These are phyloP conservation scores for Lasioglossum figueresi DNA, from an alignment of 2,888 invertebrate genomes.

Conservation along the genomic window DNA sequence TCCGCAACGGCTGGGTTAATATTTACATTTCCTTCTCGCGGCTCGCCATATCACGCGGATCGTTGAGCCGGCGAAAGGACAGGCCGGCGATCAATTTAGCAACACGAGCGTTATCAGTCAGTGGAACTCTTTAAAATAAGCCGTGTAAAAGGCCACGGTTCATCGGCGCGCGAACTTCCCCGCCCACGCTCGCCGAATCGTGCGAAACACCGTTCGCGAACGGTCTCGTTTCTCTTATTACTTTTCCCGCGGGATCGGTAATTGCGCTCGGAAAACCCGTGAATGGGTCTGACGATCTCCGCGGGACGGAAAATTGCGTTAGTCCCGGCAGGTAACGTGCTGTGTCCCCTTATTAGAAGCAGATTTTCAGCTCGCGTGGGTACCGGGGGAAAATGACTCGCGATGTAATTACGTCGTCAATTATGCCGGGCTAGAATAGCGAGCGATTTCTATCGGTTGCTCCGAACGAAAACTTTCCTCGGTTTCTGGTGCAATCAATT, in stretches of 20 bases:
- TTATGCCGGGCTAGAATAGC: conserved; percentile 56
- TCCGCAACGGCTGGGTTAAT: not conserved
- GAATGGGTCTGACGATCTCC: conserved; percentile 32
- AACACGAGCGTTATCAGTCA: not conserved
- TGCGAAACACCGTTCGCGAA: not conserved
- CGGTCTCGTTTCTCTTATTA: conserved; percentile 24
- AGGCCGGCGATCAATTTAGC: not conserved
- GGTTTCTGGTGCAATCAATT: conserved; percentile 61
- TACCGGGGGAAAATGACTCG: conserved; percentile 45
- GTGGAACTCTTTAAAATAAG: not conserved
- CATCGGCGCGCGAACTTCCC: not conserved
- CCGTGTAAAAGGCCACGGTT: not conserved
- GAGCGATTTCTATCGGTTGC: conserved; percentile 65
- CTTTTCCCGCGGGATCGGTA: conserved; percentile 53
- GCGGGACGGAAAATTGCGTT: conserved; percentile 44
- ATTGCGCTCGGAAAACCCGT: conserved; percentile 59
- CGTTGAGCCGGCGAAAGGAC: not conserved
- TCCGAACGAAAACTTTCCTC: conserved; percentile 53
- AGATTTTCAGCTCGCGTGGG: conserved; percentile 62
- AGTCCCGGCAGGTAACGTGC: conserved; percentile 32
- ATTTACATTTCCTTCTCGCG: not conserved
- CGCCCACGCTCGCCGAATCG: conserved; percentile 5
- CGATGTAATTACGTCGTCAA: conserved; percentile 64
- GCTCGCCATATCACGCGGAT: not conserved
- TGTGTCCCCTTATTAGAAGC: conserved; percentile 56